A percentile compares a stretch with the other conserved stretches of the same genome.
These are phyloP conservation scores for Hippocampus kuda DNA, from an alignment of 2,797 vertebrate genomes.

Conservation along the genomic window DNA sequence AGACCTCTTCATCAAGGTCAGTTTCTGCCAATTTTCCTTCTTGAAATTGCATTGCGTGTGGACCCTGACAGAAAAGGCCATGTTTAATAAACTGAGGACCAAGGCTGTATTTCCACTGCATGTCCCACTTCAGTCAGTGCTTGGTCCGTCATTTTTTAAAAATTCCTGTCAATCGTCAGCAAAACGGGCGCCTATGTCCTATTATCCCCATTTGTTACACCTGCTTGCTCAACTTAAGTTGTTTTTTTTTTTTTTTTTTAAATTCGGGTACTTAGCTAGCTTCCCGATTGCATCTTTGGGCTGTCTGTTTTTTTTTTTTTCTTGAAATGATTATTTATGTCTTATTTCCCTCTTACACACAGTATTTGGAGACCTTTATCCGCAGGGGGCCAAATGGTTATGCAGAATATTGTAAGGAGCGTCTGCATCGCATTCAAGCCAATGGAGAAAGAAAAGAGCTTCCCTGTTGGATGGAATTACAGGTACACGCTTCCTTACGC, in stretches of 20 bases:
- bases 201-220: background rate
- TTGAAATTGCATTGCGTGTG: background rate
- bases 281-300: background rate
- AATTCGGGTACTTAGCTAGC: background rate
- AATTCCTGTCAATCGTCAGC: too few species aligned
- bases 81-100: background rate
- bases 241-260: background rate
- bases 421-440: conserved; percentile 68
- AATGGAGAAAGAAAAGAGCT: conserved; percentile 81
- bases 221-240: background rate
- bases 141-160: too few species aligned
- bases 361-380: conserved; percentile 84
- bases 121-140: too few species aligned
- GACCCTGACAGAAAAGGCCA: background rate
- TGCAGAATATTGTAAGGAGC: conserved; percentile 70
- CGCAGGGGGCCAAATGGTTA: conserved; percentile 65
- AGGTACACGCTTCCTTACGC: conserved; percentile 61
- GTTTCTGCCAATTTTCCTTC: background rate
- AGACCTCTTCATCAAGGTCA: conserved; percentile 74
- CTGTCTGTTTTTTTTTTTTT: background rate
- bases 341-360: conserved; percentile 3
- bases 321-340: background rate
- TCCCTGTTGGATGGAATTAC: conserved; percentile 82
- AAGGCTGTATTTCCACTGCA: background rate
- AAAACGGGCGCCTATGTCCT: background rate